A percentile compares a stretch with the other conserved stretches of the same genome.
These are phyloP conservation scores for Dermatemys mawii DNA, from an alignment of 2,113 vertebrate genomes.

Conservation along the genomic window DNA sequence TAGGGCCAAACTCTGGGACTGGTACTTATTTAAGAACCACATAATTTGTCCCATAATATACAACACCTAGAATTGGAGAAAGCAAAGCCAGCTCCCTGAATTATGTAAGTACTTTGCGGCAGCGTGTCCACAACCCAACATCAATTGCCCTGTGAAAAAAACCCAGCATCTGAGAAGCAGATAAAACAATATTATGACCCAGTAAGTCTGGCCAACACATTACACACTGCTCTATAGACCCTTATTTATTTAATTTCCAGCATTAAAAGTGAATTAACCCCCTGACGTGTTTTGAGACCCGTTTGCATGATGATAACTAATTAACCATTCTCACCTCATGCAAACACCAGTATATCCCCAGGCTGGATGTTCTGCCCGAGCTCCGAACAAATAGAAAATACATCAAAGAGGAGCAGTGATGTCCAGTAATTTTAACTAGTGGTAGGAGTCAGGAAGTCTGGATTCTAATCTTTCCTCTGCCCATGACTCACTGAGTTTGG, in stretches of 20 bases:
- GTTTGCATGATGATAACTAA: conserved; percentile 58
- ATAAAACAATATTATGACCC: neutral
- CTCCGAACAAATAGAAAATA: neutral
- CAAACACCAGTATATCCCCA: conserved; percentile 31
- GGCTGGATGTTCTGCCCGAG: neutral
- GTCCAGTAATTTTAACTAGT: neutral
- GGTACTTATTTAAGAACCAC: neutral
- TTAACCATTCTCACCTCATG: conserved; percentile 37
- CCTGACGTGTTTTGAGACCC: conserved; percentile 9
- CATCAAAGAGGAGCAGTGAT: neutral
- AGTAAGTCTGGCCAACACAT: neutral
- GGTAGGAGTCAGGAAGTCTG: neutral
- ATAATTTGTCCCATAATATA: neutral
- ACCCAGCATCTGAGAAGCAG: neutral
- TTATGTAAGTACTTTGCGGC: neutral
- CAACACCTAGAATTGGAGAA: neutral
- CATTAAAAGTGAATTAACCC: conserved; percentile 52
- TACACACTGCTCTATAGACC: neutral
- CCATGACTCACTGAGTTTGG: neutral
- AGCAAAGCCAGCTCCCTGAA: neutral
- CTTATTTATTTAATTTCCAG: neutral
- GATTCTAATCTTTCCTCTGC: neutral
- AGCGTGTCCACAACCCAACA: neutral
- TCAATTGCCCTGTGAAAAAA: neutral
- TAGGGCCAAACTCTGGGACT: neutral